These are phyloP conservation scores for Sialia sialis DNA, from an alignment of 2,113 vertebrate genomes.

Conservation along the genomic window DNA sequence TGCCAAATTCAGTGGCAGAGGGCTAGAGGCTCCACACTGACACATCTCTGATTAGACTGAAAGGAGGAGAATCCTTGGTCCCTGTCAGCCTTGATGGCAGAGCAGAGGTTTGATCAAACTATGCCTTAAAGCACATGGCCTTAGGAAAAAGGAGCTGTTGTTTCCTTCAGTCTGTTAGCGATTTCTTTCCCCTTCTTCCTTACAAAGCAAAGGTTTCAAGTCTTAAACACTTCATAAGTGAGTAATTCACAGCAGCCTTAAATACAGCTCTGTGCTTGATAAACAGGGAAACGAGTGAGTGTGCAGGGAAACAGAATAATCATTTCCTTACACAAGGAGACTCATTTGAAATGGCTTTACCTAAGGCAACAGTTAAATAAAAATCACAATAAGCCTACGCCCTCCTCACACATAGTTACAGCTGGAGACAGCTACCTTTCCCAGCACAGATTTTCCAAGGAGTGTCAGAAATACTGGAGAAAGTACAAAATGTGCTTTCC, in stretches of 20 bases:
- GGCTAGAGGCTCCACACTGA: not conserved
- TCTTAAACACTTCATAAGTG: not conserved
- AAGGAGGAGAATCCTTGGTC: not conserved
- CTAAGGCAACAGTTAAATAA: slow-evolving; percentile 8
- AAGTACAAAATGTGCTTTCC: slow-evolving; percentile 14
- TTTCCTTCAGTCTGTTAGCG: not conserved
- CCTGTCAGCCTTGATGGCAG: not conserved
- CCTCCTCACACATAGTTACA: not conserved
- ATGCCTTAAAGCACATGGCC: not conserved
- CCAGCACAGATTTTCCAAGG: not conserved
- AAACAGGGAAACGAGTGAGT: not conserved
- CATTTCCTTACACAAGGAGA: not conserved
- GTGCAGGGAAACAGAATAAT: not conserved
- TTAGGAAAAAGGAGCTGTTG: not conserved
- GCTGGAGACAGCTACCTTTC: not conserved
- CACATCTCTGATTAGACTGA: not conserved
- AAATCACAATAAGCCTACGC: not conserved
- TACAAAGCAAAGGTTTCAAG: not conserved
- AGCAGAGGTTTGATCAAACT: not conserved
- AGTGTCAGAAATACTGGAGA: not conserved
- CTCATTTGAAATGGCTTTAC: not conserved
- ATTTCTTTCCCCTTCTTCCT: not conserved
- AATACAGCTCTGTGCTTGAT: not conserved
- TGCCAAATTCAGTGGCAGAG: not conserved
- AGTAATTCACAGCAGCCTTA: not conserved